Evolutionary conservation across 2,113 vertebrate species (phyloP).

Genomic region (Mesitornis unicolor): DNA sequence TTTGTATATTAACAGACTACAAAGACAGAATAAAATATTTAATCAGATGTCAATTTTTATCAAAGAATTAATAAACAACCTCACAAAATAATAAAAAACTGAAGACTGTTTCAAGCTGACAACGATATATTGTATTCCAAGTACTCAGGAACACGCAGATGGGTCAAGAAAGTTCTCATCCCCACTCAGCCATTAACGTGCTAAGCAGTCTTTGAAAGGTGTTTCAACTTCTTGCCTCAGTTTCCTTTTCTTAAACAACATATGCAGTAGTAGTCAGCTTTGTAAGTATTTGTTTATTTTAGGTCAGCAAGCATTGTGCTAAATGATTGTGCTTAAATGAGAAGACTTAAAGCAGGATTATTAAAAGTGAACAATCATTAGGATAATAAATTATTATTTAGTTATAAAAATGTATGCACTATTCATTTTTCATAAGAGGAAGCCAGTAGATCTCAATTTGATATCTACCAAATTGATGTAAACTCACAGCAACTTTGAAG

Average conservation of each 20-base stretch:
- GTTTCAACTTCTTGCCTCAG: neutral
- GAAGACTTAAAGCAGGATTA: neutral
- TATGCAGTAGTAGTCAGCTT: neutral
- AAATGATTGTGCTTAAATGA: neutral
- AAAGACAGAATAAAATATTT: conserved; percentile 33
- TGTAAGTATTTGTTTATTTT: neutral
- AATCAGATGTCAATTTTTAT: conserved; percentile 19
- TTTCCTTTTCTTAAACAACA: neutral
- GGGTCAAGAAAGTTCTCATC: neutral
- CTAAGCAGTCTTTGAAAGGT: neutral
- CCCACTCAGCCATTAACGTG: neutral
- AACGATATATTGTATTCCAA: neutral
- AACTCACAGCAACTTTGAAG: neutral
- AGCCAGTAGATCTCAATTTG: neutral
- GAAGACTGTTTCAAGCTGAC: neutral
- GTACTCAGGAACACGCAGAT: neutral
- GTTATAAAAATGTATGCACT: neutral
- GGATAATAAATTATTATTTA: neutral
- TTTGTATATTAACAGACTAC: conserved; percentile 17
- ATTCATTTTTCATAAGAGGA: neutral
- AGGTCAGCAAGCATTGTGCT: neutral
- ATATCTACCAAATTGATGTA: neutral
- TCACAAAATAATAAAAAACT: neutral
- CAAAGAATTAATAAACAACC: conserved; percentile 1
- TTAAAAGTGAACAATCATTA: neutral